phyloP scores from a whole-genome alignment of 1,140 invertebrate genomes.

The Probaryconus sp. region DNA sequence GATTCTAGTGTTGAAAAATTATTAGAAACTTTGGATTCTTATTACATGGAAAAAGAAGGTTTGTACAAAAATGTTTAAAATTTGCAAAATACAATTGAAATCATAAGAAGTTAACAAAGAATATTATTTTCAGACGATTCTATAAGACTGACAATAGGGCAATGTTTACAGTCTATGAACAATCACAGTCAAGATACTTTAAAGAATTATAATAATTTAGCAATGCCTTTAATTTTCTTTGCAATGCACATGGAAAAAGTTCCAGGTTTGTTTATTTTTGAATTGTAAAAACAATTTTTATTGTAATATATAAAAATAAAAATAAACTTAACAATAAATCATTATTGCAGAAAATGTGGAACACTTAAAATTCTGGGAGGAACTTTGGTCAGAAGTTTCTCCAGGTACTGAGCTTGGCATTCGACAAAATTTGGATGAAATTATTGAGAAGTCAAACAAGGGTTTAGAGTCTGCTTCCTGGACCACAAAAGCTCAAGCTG shows the following conservation, averaged over 20 bases:
- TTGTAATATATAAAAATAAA: slow-evolving; percentile 1
- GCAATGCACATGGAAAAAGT: slow-evolving; percentile 91
- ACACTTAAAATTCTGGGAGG: slow-evolving; percentile 88
- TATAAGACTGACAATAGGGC: slow-evolving; percentile 85
- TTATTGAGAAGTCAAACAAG: slow-evolving; percentile 84
- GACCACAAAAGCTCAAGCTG: slow-evolving; percentile 91
- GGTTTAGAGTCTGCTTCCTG: slow-evolving; percentile 90
- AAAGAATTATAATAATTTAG: slow-evolving; percentile 86
- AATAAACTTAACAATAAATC: background rate
- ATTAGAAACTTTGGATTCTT: slow-evolving; percentile 86
- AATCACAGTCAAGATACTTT: slow-evolving; percentile 90
- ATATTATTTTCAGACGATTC: slow-evolving; percentile 80
- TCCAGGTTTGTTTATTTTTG: slow-evolving; percentile 71
- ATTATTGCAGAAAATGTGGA: slow-evolving; percentile 78
- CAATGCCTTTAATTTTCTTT: slow-evolving; percentile 91
- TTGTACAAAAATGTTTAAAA: slow-evolving; percentile 13
- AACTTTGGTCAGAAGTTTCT: slow-evolving; percentile 92
- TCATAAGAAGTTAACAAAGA: too few species aligned
- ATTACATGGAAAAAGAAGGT: slow-evolving; percentile 88
- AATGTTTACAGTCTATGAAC: slow-evolving; percentile 89
- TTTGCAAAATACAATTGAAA: background rate
- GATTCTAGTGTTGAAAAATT: slow-evolving; percentile 91
- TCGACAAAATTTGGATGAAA: slow-evolving; percentile 85
- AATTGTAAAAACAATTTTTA: slow-evolving; percentile 40
- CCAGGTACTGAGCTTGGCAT: slow-evolving; percentile 91